Conservation (phyloP, 2,113 vertebrate species). For the Pelecanus crispus region DNA sequence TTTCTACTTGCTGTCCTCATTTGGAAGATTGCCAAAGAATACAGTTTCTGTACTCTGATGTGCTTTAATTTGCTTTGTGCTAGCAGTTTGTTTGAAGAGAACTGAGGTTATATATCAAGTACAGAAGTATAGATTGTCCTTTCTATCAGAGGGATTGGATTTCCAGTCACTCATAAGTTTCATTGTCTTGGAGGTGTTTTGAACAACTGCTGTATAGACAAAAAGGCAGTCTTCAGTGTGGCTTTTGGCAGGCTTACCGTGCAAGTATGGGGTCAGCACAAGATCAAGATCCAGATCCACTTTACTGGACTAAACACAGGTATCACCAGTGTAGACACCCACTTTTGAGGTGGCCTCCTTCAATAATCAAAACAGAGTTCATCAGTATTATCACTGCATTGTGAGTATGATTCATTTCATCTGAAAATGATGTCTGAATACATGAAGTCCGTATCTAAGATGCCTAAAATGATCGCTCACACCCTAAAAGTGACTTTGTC, state of each 20-base stretch:
- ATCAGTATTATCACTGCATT: neutral
- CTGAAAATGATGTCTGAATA: neutral
- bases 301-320: neutral
- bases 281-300: neutral
- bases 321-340: neutral
- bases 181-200: neutral
- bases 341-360: neutral
- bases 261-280: neutral
- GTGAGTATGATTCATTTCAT: neutral
- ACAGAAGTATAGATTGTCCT: neutral
- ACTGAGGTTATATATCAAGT: neutral
- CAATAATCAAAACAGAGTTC: neutral
- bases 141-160: neutral
- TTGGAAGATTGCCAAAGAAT: neutral
- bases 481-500: neutral
- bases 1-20: neutral
- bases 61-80: neutral
- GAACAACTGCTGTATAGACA: neutral
- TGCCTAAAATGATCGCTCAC: neutral
- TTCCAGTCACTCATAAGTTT: neutral
- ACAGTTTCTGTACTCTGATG: neutral
- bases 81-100: neutral
- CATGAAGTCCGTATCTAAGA: neutral
- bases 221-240: neutral
- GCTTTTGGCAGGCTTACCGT: neutral